Base-by-base conservation (phyloP, 2,888 invertebrate genomes). In the Arctia plantaginis region DNA sequence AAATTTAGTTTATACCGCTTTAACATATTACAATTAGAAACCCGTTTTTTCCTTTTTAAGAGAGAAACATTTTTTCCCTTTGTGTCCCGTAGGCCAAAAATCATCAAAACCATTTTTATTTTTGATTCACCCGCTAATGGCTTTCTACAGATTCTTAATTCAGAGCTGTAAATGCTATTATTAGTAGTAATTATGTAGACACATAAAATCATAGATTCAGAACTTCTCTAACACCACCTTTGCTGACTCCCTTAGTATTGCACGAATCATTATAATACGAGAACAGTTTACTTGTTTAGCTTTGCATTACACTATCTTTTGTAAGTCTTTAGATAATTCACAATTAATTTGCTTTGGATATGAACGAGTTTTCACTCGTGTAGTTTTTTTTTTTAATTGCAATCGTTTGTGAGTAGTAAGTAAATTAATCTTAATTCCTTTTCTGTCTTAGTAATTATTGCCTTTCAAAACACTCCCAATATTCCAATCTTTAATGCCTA, bases 201-300 rank as follows among this genome's bases (percentile, higher is more conserved):
- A 51, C 20, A 51, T 51, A 23, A 23, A 44, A 51, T 51, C 23
- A 8, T 8, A 51, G 23, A 6, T 23, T 41, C 64, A 23, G 68
- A 47, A 73, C 68, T 27, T 62, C 64, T 68, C 47, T 35, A 68
- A 64, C 30, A 23, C 51, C 51, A 51, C 1, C 8, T 51, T 51
- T 10, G n/a, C n/a, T n/a, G n/a, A n/a, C n/a, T n/a, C n/a, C n/a
- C n/a, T n/a, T n/a, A n/a, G n/a, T n/a, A 51, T 51, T 51, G 10
- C 23, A 23, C 7, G 8, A 23, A 51, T 23, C 8, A 4, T 23
- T 51, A 8, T 51, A 51, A 51, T 8, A n/a, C 66, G 70, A 74
- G 70, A 47, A 70, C 55, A 59, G 33, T 70, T 74, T 67, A 39
- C 41, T 27, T 74, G 67, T 69, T 66, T 59, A 59, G 8, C 59